A percentile compares a stretch with the other conserved stretches of the same genome.
These are phyloP conservation scores for Psylliodes chrysocephalus DNA, from an alignment of 2,888 invertebrate species.

Conservation along the genomic window DNA sequence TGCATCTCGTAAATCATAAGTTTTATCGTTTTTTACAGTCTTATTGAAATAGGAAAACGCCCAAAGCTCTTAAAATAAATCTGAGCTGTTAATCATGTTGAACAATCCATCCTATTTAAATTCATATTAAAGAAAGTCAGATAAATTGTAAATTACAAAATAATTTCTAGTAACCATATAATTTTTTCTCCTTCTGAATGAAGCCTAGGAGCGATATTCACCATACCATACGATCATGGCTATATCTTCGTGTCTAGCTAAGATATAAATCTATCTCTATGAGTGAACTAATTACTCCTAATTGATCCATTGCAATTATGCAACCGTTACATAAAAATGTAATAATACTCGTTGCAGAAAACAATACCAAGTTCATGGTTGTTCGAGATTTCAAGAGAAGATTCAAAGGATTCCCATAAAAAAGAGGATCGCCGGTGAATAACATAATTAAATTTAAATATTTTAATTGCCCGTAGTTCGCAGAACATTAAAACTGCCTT, in stretches of 20 bases:
- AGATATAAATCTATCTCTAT: slow-evolving; percentile 11
- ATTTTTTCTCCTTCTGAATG: background rate
- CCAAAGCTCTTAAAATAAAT: too few relatives aligned
- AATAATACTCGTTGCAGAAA: slow-evolving; percentile 23
- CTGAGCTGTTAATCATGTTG: too few relatives aligned
- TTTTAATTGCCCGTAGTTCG: slow-evolving; percentile 40
- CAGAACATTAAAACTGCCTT: slow-evolving; percentile 29
- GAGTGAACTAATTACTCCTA: slow-evolving; percentile 23
- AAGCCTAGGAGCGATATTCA: background rate
- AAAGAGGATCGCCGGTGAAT: slow-evolving; percentile 29
- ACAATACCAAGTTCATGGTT: slow-evolving; percentile 42
- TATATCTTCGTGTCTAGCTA: slow-evolving; percentile 8
- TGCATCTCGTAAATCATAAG: too few relatives aligned
- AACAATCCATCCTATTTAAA: too few relatives aligned
- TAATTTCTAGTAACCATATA: too few relatives aligned
- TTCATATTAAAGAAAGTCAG: too few relatives aligned
- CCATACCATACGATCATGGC: background rate
- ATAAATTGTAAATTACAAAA: too few relatives aligned
- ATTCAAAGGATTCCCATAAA: slow-evolving; percentile 35
- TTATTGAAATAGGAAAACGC: too few relatives aligned
- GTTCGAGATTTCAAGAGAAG: slow-evolving; percentile 30
- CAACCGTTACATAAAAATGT: slow-evolving; percentile 24
- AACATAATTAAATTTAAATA: slow-evolving; percentile 45
- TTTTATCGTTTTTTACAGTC: too few relatives aligned
- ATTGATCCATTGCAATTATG: slow-evolving; percentile 20